Base-by-base conservation (phyloP, 1,140 invertebrate genomes). In the Macrocentrus cingulum region DNA sequence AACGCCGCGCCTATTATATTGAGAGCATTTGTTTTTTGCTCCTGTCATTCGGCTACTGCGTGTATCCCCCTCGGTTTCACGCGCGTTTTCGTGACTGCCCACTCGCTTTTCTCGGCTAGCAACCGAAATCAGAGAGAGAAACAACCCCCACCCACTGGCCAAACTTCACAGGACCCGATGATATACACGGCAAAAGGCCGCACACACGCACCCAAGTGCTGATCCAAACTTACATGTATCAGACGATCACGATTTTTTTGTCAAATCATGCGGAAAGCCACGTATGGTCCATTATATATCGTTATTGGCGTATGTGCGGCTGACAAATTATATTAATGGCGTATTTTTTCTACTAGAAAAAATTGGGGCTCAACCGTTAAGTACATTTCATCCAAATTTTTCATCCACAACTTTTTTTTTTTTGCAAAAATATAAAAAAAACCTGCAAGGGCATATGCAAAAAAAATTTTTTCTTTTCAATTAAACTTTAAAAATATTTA, bases 281-380 rank as follows among this genome's bases (percentile, higher is more conserved):
- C 60, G 61, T 66, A 59, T 23, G 45, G 45, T 44, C 48, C 37
- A 58, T 58, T 58, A 58, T 29, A 29, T 29, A 29, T 36, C 46
- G 46, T 66, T 66, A 64, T 60, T 61, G 56, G 62, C 75, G 66
- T 63, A 70, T 73, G 77, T 65, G 25, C 25, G 63, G 59, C 69
- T 77, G 75, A 80, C 76, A 76, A 77, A 77, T 79, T 69, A 73
- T 74, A 77, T 74, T 73, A 73, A 78, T 74, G 71, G 65, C 68
- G 64, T 68, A 62, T 37, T 34, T 48, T 29, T 34, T 18, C 23
- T n/a, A 7, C 8, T 39, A 39, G 9, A 29, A 29, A 9, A 9
- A 29, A 9, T 9, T 29, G 9, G 9, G 9, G 25, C n/a, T n/a
- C n/a, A n/a, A n/a, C n/a, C n/a, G n/a, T n/a, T n/a, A n/a, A n/a